Conservation (phyloP, 2,113 vertebrate genomes). For the Cephalopterus ornatus region DNA sequence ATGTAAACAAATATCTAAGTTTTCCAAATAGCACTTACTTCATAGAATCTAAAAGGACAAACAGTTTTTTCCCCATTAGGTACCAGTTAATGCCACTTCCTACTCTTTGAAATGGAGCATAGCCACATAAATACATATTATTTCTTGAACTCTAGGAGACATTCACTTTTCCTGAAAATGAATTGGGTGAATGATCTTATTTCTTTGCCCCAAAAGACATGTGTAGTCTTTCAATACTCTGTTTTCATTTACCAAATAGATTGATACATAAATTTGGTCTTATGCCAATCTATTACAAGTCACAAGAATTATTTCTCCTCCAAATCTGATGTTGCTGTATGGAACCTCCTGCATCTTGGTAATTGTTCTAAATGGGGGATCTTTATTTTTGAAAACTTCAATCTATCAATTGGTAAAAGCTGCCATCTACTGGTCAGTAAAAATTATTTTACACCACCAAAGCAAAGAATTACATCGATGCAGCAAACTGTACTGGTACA, state of each 20-base stretch:
- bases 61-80: neutral
- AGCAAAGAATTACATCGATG: neutral
- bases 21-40: neutral
- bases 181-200: neutral
- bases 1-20: neutral
- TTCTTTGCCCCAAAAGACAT: neutral
- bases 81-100: neutral
- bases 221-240: neutral
- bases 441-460: neutral
- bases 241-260: neutral
- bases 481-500: neutral
- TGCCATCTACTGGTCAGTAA: constrained; percentile 74
- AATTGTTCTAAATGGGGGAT: neutral
- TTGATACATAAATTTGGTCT: neutral
- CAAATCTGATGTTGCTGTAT: neutral
- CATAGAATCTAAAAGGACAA: neutral
- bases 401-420: constrained; percentile 65
- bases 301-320: neutral
- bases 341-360: constrained; percentile 3
- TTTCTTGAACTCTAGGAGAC: neutral
- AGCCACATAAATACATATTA: neutral
- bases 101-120: neutral
- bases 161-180: neutral
- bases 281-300: neutral
- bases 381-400: neutral